Conservation (phyloP, 2,888 invertebrate species). For the Hirtodrosophila histrioides region DNA sequence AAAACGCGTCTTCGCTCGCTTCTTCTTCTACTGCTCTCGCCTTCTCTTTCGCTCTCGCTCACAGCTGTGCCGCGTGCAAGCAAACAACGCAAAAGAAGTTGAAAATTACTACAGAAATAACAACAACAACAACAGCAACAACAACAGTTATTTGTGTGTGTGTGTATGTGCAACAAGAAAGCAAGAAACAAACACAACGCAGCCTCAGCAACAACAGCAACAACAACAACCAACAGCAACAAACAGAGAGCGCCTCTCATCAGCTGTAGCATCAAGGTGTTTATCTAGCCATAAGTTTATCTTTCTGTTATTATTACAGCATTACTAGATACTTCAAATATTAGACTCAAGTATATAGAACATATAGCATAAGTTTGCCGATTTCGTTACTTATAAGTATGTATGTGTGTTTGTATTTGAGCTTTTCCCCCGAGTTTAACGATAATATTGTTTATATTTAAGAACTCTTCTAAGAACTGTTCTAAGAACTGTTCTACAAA, state of each 20-base stretch:
- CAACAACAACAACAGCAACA: neutral
- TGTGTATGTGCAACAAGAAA: conserved; percentile 21
- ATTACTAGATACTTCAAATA: no score
- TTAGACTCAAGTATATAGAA: no score
- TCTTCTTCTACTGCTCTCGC: conserved; percentile 23
- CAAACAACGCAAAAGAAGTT: conserved; percentile 40
- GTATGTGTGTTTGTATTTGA: conserved; percentile 6
- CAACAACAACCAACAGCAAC: conserved; percentile 1
- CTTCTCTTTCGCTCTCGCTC: conserved; percentile 8
- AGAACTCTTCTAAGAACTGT: no score
- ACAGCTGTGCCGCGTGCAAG: conserved; percentile 37
- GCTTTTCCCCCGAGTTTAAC: conserved; percentile 12
- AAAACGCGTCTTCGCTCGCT: conserved; percentile 26
- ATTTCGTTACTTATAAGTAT: neutral
- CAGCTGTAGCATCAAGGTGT: conserved; percentile 54
- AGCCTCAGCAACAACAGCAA: conserved; percentile 21
- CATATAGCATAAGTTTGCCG: neutral
- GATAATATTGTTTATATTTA: neutral
- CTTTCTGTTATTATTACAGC: conserved; percentile 7
- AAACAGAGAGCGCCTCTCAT: conserved; percentile 1
- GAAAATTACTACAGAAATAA: neutral
- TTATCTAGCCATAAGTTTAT: conserved; percentile 42
- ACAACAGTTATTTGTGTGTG: conserved; percentile 19
- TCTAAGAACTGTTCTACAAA: neutral
- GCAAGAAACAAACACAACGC: conserved; percentile 25